Evolutionary conservation across 92 coral and sea anemone species (phyloP).

Genomic region (Pocillopora meandrina): DNA sequence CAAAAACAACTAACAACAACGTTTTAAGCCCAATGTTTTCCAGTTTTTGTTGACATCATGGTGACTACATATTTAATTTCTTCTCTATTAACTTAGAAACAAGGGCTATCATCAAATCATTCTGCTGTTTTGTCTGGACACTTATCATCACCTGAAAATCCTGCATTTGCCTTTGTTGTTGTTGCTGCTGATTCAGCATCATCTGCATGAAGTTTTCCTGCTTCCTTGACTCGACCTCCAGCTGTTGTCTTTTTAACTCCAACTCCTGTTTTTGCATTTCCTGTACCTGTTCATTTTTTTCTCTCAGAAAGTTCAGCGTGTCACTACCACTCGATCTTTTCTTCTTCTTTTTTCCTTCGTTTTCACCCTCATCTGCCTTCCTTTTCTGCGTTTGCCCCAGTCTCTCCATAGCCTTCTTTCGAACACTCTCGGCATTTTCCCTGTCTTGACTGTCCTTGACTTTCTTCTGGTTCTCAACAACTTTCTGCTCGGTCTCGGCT

Average conservation of each 20-base stretch:
- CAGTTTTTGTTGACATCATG: conserved; percentile 2
- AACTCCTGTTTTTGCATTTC: conserved; percentile 30
- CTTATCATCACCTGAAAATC: background rate
- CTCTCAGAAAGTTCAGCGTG: conserved; percentile 11
- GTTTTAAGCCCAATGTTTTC: conserved; percentile 14
- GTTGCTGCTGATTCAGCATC: conserved; percentile 1
- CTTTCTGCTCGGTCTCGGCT: conserved; percentile 26
- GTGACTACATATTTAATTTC: conserved; percentile 16
- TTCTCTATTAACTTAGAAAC: conserved; percentile 38
- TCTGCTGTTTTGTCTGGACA: conserved; percentile 1
- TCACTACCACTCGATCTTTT: conserved; percentile 31
- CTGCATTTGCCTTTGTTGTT: conserved; percentile 3
- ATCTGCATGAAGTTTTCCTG: conserved; percentile 25
- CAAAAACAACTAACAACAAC: conserved; percentile 14
- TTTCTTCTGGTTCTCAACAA: conserved; percentile 38
- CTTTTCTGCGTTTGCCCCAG: conserved; percentile 17
- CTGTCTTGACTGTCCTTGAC: conserved; percentile 27
- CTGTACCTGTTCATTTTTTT: conserved; percentile 23
- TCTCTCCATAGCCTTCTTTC: conserved; percentile 50
- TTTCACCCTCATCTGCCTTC: conserved; percentile 22
- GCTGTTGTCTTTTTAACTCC: conserved; percentile 22
- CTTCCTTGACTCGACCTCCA: conserved; percentile 33
- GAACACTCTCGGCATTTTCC: conserved; percentile 50
- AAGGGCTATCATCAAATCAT: conserved; percentile 36
- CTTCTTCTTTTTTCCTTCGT: conserved; percentile 19